Evolutionary conservation across 2,888 invertebrate species (phyloP).

Genomic region (Rapana venosa): DNA sequence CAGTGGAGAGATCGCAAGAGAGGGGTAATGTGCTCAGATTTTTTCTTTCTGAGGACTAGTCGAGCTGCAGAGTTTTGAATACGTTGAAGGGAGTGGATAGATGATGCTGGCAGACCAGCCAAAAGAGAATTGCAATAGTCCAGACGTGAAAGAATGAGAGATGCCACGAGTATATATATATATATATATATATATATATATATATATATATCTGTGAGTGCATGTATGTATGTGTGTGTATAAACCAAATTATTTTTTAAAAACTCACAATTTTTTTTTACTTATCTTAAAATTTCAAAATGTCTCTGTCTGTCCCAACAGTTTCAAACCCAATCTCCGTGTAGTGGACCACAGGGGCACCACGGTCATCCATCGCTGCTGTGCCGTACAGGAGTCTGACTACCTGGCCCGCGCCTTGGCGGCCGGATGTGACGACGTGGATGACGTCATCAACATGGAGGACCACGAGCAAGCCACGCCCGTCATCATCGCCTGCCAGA

Average conservation of each 20-base stretch:
- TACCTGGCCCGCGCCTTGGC: slow-evolving; percentile 61
- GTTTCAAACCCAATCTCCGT: slow-evolving; percentile 63
- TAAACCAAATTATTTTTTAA: neutral
- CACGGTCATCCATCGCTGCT: slow-evolving; percentile 67
- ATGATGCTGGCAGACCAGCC: no score
- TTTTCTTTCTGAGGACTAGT: no score
- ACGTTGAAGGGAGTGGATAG: no score
- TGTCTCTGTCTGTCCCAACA: slow-evolving; percentile 49
- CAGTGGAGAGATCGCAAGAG: no score
- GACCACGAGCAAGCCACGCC: slow-evolving; percentile 68
- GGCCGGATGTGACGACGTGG: neutral
- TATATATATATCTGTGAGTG: no score
- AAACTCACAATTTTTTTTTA: neutral
- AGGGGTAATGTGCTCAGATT: no score
- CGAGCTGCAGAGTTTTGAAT: no score
- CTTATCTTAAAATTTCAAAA: neutral
- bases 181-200: no score
- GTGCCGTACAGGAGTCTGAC: slow-evolving; percentile 61
- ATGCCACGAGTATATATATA: no score
- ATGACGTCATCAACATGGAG: slow-evolving; percentile 56
- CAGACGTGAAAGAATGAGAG: no score
- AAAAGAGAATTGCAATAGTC: no score
- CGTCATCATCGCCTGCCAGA: slow-evolving; percentile 72
- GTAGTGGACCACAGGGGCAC: slow-evolving; percentile 65
- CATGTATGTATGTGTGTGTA: no score